These are phyloP conservation scores for Trichogramma evanescens DNA, from an alignment of 2,888 invertebrate genomes.

Conservation along the genomic window DNA sequence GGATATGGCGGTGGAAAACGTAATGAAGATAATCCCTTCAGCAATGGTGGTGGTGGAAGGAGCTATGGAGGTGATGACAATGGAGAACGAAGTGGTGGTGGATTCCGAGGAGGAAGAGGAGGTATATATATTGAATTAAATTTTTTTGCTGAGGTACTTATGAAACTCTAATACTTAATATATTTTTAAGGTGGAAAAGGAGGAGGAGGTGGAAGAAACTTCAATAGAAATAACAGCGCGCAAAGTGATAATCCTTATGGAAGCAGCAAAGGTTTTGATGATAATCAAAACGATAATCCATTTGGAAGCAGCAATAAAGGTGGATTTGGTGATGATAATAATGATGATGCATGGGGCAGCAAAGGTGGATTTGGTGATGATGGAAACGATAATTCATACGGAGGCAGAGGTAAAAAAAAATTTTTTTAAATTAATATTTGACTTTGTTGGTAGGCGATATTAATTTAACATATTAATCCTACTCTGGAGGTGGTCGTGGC, in stretches of 20 bases:
- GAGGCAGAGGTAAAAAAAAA: no score
- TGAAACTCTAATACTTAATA: background rate
- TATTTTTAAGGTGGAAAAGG: background rate
- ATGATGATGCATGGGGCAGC: background rate
- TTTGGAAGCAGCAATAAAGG: background rate
- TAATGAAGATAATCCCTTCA: background rate
- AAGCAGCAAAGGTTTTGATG: slow-evolving; percentile 17
- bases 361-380: background rate
- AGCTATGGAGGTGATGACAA: background rate
- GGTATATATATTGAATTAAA: background rate
- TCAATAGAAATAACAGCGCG: background rate
- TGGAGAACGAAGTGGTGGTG: background rate
- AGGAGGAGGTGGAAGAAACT: background rate
- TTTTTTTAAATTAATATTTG: background rate
- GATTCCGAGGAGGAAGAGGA: background rate
- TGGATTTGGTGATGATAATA: background rate
- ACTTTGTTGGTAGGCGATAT: slow-evolving; percentile 18
- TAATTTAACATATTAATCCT: no score
- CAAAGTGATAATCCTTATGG: background rate
- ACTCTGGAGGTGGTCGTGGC: background rate
- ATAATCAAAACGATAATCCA: slow-evolving; percentile 10
- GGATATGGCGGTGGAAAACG: background rate
- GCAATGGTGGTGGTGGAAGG: background rate
- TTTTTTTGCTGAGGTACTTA: background rate
- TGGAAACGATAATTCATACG: background rate